Percentiles rank a stretch among this genome's conserved stretches.
phyloP scores from a whole-genome alignment of 2,113 vertebrate genomes.

The Microcebus ravelobensis region DNA sequence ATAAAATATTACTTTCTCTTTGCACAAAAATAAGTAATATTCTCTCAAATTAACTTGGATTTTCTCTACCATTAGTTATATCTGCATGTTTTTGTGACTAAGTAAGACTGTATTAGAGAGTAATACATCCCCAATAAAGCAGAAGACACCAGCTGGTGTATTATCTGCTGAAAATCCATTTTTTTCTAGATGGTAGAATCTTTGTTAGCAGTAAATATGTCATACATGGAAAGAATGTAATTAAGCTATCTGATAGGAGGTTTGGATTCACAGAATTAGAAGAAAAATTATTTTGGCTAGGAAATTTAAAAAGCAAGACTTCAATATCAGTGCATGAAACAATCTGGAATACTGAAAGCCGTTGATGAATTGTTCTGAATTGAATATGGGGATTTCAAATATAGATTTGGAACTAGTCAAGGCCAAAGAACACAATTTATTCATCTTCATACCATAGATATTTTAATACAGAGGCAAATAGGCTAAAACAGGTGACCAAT shows the following conservation, averaged over 20 bases:
- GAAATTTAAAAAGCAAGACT: slow-evolving; percentile 24
- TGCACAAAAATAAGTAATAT: background rate
- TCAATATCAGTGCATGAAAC: background rate
- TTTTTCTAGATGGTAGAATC: slow-evolving; percentile 51
- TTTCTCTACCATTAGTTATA: background rate
- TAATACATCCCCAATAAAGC: background rate
- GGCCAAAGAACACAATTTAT: background rate
- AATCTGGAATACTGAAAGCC: background rate
- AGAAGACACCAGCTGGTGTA: slow-evolving; percentile 49
- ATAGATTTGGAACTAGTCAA: background rate
- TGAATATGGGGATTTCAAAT: background rate
- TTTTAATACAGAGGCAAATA: background rate
- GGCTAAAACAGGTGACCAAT: background rate
- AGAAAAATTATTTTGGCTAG: slow-evolving; percentile 51
- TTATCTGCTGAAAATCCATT: slow-evolving; percentile 63
- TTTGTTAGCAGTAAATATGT: slow-evolving; percentile 39
- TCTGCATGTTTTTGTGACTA: slow-evolving; percentile 15
- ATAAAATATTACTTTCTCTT: slow-evolving; percentile 12
- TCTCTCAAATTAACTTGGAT: background rate
- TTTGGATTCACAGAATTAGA: slow-evolving; percentile 22
- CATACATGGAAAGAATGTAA: slow-evolving; percentile 48
- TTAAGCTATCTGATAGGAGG: slow-evolving; percentile 15
- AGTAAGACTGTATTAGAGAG: background rate
- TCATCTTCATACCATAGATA: background rate
- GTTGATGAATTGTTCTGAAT: background rate